Evolutionary conservation across 2,797 vertebrate genomes (phyloP).

Genomic region (Alcedo quadribrachys): DNA sequence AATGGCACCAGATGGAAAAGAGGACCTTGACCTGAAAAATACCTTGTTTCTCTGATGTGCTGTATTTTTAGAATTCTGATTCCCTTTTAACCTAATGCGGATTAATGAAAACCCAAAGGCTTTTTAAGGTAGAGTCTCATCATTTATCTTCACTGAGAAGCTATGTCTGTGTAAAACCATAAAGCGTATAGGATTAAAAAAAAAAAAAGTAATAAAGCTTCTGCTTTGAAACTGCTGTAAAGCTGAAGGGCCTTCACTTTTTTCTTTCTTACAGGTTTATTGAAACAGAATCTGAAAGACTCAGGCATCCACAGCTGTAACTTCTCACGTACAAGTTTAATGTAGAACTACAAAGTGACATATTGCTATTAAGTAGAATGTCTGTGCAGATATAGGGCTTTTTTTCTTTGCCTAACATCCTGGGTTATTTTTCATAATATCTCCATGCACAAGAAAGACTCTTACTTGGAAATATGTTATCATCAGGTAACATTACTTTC

Average conservation of each 20-base stretch:
- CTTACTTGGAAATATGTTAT: not conserved
- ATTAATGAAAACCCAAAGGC: constrained; percentile 65
- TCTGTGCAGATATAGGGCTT: not conserved
- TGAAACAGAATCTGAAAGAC: constrained; percentile 51
- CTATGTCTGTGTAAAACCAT: constrained; percentile 44
- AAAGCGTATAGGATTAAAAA: constrained; percentile 5
- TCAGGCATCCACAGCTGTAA: constrained; percentile 54
- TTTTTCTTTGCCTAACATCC: not conserved
- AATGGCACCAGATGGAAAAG: constrained; percentile 58
- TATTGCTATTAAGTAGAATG: constrained; percentile 17
- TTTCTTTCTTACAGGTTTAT: constrained; percentile 57
- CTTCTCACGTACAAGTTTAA: constrained; percentile 57
- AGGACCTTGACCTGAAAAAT: constrained; percentile 62
- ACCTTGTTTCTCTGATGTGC: constrained; percentile 61
- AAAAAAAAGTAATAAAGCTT: constrained; percentile 56
- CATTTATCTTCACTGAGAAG: constrained; percentile 63
- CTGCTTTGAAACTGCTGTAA: constrained; percentile 66
- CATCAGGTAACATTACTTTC: not conserved
- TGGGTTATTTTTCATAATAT: constrained; percentile 22
- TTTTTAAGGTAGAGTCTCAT: constrained; percentile 60
- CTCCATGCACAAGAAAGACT: not conserved
- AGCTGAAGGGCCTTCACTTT: constrained; percentile 46
- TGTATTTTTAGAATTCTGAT: constrained; percentile 67
- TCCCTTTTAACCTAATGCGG: constrained; percentile 62
- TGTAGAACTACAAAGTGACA: constrained; percentile 47